Percentiles rank a stretch among this genome's conserved stretches.
Evolutionary conservation across 2,113 vertebrate species (phyloP).

Genomic region (Catagonus wagneri): DNA sequence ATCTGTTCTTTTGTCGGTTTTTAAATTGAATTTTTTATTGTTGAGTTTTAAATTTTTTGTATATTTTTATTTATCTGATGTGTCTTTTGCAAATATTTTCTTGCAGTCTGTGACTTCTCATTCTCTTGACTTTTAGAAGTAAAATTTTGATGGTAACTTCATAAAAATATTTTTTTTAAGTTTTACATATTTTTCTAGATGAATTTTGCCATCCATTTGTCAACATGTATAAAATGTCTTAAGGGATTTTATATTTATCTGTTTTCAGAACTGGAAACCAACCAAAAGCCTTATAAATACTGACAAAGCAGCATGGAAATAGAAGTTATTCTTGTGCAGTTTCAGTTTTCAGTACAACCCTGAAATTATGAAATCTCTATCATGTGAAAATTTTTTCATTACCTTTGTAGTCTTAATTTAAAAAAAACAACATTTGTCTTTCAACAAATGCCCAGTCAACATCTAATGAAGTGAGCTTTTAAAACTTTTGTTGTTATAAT

Average conservation of each 20-base stretch:
- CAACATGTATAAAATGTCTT: background rate
- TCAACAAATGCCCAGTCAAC: background rate
- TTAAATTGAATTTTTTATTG: too few relatives aligned
- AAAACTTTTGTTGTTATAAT: background rate
- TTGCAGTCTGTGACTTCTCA: too few relatives aligned
- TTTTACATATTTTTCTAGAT: background rate
- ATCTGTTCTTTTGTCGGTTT: too few relatives aligned
- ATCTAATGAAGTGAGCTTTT: background rate
- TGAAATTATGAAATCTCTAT: background rate
- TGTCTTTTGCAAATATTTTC: too few relatives aligned
- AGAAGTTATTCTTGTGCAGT: background rate
- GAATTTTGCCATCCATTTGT: background rate
- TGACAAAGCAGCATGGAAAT: background rate
- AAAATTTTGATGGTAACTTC: conserved; percentile 2
- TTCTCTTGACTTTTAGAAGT: background rate
- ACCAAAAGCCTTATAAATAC: background rate
- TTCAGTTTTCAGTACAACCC: conserved; percentile 7
- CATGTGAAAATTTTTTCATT: background rate
- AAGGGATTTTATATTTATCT: background rate
- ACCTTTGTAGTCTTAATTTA: background rate
- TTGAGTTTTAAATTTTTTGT: too few relatives aligned
- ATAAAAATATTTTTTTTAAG: background rate
- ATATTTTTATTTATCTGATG: too few relatives aligned
- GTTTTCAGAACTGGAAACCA: background rate
- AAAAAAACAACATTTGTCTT: conserved; percentile 5